Evolutionary conservation across 64 coral and sea anemone species (phyloP), one percentile per base, ranked within the genome.

Genomic region (Pachyseris speciosa): DNA sequence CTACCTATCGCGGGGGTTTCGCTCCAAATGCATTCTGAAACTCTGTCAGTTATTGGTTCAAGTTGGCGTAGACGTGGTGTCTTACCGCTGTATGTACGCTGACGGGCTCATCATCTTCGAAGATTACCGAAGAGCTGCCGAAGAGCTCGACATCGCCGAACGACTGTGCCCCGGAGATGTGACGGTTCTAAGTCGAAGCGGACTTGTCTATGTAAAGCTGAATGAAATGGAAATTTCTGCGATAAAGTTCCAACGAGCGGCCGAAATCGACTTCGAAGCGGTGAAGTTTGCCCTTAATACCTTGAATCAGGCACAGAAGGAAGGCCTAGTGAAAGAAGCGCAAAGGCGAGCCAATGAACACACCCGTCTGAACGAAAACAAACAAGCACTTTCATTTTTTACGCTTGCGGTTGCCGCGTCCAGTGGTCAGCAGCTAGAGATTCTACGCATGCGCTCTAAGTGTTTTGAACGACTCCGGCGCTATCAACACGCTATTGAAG

Each of bases 381-480:
- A 87, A 20, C 65, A 92, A n/a, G 94, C 94, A 16, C 44, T 96
- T 26, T 57, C 45, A 60, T 92, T 88, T 69, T 88, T 87, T 10
- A 64, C 80, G 9, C 48, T 96, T 2, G 59, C 84, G 30, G 53
- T 92, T 1, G 65, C 81, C 38, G 90, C 94, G 9, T 52, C 63
- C n/a, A 58, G 66, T 28, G 81, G 67, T 63, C 76, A 96, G 24
- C 60, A 83, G 36, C 49, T 48, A 37, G 94, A 96, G 29, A 58
- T 86, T n/a, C 64, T 96, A 76, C 94, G 94, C 84, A 92, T 83
- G 90, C 94, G 89, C 37, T 96, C 87, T 45, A 90, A 86, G 36
- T 96, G 94, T 53, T 96, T 52, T 43, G 89, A 87, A 58, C 84
- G 90, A 3, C 85, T 96, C 29, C 20, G 73, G 24, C 58, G 39